Conservation (phyloP, 1,140 invertebrate species). For the Trypoxylus dichotomus region DNA sequence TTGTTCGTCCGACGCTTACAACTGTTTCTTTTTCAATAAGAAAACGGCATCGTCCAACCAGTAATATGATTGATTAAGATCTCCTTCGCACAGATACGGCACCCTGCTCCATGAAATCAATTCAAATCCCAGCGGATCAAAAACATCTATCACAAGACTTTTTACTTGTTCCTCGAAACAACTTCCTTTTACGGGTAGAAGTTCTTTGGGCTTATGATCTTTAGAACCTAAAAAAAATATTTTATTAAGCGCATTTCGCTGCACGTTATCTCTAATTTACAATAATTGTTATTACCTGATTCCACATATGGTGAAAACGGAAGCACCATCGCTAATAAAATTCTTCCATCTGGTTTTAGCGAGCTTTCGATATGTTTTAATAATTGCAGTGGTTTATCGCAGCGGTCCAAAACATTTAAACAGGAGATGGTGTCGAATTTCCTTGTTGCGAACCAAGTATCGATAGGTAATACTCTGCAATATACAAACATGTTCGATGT, state of each 20-base stretch:
- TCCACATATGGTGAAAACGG: constrained; percentile 92
- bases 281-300: constrained; percentile 56
- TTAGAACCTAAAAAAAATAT: constrained; percentile 54
- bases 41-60: constrained; percentile 88
- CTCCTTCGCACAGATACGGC: constrained; percentile 93
- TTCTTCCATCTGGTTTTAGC: constrained; percentile 68
- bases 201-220: constrained; percentile 74
- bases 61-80: constrained; percentile 88
- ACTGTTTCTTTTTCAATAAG: constrained; percentile 56
- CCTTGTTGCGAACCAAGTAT: constrained; percentile 67
- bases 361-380: constrained; percentile 67
- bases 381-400: constrained; percentile 75
- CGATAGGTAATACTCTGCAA: constrained; percentile 74
- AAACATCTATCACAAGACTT: constrained; percentile 70
- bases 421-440: constrained; percentile 82
- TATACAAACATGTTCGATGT: too few species aligned
- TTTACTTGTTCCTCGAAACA: constrained; percentile 79
- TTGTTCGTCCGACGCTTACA: background rate
- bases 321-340: constrained; percentile 83
- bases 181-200: constrained; percentile 66
- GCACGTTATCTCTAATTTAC: background rate
- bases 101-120: constrained; percentile 78
- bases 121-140: constrained; percentile 70
- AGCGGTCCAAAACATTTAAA: constrained; percentile 89
- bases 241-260: background rate